These are phyloP conservation scores for Ophraella communa DNA, from an alignment of 2,888 invertebrate genomes.

Conservation along the genomic window DNA sequence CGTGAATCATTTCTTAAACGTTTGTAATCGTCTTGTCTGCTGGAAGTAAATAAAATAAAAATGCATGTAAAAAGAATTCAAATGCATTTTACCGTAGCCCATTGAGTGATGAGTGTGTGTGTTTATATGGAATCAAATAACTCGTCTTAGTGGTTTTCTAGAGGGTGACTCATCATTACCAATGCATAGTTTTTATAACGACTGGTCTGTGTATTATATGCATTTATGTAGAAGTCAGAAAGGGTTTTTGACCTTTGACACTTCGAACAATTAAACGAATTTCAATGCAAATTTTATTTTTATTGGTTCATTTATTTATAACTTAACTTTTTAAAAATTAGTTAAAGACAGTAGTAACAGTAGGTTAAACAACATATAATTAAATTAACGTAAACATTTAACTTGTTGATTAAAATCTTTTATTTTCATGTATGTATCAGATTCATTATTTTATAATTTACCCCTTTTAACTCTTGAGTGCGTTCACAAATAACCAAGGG, in stretches of 20 bases:
- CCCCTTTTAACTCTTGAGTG: not conserved
- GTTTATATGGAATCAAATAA: constrained; percentile 1
- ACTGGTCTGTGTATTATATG: not conserved
- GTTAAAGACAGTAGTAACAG: too few relatives aligned
- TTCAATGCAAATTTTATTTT: not conserved
- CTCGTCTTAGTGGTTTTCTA: not conserved
- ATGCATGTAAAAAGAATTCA: not conserved
- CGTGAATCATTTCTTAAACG: not conserved
- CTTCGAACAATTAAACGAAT: not conserved
- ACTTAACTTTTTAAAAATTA: too few relatives aligned
- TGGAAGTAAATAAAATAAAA: not conserved
- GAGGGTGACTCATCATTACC: constrained; percentile 4
- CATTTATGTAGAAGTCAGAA: not conserved
- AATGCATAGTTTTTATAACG: not conserved
- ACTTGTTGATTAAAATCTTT: too few relatives aligned
- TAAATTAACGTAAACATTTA: too few relatives aligned
- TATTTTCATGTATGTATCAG: not conserved
- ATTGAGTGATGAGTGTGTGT: not conserved
- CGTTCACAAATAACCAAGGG: not conserved
- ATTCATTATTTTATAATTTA: not conserved
- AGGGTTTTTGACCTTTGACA: not conserved
- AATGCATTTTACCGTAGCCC: not conserved
- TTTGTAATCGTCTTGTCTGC: not conserved
- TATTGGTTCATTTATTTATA: not conserved
- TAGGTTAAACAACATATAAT: too few relatives aligned